Evolutionary conservation across 2,113 vertebrate genomes (phyloP), one percentile per base, ranked within the genome.

Genomic region (Dendrocopos noguchii): DNA sequence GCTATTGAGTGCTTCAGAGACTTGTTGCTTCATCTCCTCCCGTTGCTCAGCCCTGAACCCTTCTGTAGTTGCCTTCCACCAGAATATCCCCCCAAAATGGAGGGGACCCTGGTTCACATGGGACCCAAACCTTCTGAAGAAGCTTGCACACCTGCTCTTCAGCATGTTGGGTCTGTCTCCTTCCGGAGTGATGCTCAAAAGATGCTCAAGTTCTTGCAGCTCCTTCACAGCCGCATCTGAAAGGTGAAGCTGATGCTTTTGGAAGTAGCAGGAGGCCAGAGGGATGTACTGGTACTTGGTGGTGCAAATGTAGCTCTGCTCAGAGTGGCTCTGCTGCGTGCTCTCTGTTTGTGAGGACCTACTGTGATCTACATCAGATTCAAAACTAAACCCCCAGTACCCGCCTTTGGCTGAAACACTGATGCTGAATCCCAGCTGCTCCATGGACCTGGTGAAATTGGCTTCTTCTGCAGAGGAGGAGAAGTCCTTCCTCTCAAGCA

Each of bases 71-170:
- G 95, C 96, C 68, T 97, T 98, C 97, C 97, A 98, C 96, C 96
- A 97, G 86, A 96, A 98, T 80, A 98, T 97, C 17, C 96, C 97
- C 33, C 97, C 97, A 16, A 98, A 96, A 60, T 98, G 97, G 39
- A 97, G 22, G 36, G 97, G 97, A 3, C 97, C 97, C 61, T 97
- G 90, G 53, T 96, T 94, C 13, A 91, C 15, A 4, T 97, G 97
- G 64, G 97, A 97, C 13, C 97, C 97, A 84, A 97, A 98, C 33
- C 61, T 97, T 3, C 61, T 55, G 85, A 98, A 98, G 91, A 98
- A 97, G 5, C 18, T 77, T 13, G 50, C 33, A 2, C 61, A 60
- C 34, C 33, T 91, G 16, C 6, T n/a, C 7, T 34, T 93, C 52
- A 97, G 42, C 33, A 75, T 4, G 2, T 0, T 0, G 4, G 33